Evolutionary conservation across 2,113 vertebrate genomes (phyloP).

Genomic region (Ondatra zibethicus): DNA sequence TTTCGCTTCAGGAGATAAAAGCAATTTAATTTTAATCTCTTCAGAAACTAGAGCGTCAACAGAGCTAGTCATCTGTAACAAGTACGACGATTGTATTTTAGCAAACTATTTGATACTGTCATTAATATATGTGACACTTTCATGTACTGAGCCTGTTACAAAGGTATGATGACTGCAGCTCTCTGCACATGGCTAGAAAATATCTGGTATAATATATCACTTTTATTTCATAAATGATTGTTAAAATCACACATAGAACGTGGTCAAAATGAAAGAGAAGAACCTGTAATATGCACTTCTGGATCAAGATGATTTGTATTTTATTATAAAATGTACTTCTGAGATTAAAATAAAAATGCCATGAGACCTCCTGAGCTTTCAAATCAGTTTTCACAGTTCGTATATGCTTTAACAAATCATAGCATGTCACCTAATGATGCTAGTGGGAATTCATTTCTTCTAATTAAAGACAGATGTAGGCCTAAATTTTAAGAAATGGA

Average conservation of each 20-base stretch:
- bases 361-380: conserved; percentile 70
- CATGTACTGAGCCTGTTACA: conserved; percentile 15
- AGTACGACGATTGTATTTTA: conserved; percentile 69
- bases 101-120: conserved; percentile 50
- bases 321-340: conserved; percentile 58
- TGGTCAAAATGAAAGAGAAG: background rate
- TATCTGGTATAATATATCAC: background rate
- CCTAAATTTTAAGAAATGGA: conserved; percentile 87
- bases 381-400: conserved; percentile 77
- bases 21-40: conserved; percentile 83
- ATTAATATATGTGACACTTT: conserved; percentile 72
- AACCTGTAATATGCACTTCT: background rate
- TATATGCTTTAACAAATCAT: conserved; percentile 81
- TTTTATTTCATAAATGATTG: background rate
- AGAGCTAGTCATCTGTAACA: conserved; percentile 79
- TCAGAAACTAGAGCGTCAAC: conserved; percentile 76
- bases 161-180: background rate
- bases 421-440: conserved; percentile 78
- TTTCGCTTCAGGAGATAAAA: conserved; percentile 84
- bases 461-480: conserved; percentile 89
- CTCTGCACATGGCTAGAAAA: background rate
- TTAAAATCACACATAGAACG: background rate
- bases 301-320: background rate
- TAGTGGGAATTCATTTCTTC: conserved; percentile 86
- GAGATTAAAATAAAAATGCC: background rate